These are phyloP conservation scores for Phoronis australis DNA, from an alignment of 2,888 invertebrate species.

Conservation along the genomic window DNA sequence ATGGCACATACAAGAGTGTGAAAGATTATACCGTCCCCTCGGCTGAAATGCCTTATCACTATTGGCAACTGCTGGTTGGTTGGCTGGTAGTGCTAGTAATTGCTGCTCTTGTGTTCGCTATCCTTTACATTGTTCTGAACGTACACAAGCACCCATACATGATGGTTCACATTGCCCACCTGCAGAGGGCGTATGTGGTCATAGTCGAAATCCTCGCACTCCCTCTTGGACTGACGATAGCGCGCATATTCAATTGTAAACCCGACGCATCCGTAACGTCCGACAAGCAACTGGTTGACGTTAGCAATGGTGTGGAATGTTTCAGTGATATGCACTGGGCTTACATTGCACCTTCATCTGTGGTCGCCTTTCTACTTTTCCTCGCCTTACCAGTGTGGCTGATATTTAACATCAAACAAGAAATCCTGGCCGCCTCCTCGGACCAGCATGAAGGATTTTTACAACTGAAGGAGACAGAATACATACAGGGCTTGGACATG, in stretches of 20 bases:
- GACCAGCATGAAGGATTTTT: constrained; percentile 38
- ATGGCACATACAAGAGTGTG: constrained; percentile 25
- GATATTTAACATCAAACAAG: constrained; percentile 25
- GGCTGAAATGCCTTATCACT: constrained; percentile 22
- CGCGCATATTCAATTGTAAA: constrained; percentile 33
- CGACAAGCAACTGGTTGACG: constrained; percentile 25
- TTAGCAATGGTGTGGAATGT: constrained; percentile 30
- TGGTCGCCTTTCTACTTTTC: constrained; percentile 24
- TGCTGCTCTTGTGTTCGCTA: constrained; percentile 17
- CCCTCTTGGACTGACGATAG: constrained; percentile 32
- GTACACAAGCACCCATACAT: constrained; percentile 24
- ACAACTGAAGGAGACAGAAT: constrained; percentile 44
- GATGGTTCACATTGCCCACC: constrained; percentile 29
- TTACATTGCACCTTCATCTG: constrained; percentile 24
- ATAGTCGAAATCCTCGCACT: constrained; percentile 31
- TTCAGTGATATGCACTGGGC: constrained; percentile 31
- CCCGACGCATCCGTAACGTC: too few relatives aligned
- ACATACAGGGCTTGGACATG: constrained; percentile 39
- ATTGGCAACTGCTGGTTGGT: constrained; percentile 24
- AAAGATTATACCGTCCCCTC: constrained; percentile 32
- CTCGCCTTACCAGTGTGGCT: constrained; percentile 33
- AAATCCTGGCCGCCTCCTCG: constrained; percentile 24
- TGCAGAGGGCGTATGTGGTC: constrained; percentile 28
- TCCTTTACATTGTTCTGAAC: constrained; percentile 22
- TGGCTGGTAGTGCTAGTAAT: constrained; percentile 24